phyloP scores from a whole-genome alignment of 2,113 vertebrate genomes.

The Perognathus longimembris region DNA sequence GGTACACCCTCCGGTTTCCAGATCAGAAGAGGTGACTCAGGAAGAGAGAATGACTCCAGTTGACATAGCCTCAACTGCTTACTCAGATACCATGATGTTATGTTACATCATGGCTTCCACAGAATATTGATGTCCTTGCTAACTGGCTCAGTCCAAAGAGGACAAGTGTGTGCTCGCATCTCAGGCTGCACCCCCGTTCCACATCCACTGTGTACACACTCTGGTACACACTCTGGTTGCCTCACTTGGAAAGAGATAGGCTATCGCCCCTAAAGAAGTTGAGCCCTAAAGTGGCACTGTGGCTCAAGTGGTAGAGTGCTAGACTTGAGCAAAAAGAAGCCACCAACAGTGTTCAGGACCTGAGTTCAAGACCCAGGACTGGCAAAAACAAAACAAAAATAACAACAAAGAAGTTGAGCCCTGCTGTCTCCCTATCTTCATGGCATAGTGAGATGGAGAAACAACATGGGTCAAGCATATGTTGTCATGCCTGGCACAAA shows the following conservation, averaged over 20 bases:
- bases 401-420: background rate
- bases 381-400: no score
- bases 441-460: background rate
- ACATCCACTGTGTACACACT: background rate
- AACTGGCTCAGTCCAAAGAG: background rate
- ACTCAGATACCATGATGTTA: background rate
- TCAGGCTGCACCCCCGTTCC: background rate
- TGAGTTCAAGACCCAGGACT: no score
- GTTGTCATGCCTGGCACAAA: background rate
- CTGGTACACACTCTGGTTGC: fast-evolving
- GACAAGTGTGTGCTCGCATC: fast-evolving
- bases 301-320: no score
- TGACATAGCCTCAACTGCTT: background rate
- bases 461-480: background rate
- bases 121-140: background rate
- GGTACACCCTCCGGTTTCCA: background rate
- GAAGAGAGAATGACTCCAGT: background rate
- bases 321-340: no score
- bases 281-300: no score
- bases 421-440: background rate
- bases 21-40: background rate
- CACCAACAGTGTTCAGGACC: no score
- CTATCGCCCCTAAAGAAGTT: background rate
- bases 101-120: fast-evolving
- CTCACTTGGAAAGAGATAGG: background rate